Evolutionary conservation across 2,888 invertebrate species (phyloP), one percentile per base, ranked within the genome.

Genomic region (Endomychus coccineus): DNA sequence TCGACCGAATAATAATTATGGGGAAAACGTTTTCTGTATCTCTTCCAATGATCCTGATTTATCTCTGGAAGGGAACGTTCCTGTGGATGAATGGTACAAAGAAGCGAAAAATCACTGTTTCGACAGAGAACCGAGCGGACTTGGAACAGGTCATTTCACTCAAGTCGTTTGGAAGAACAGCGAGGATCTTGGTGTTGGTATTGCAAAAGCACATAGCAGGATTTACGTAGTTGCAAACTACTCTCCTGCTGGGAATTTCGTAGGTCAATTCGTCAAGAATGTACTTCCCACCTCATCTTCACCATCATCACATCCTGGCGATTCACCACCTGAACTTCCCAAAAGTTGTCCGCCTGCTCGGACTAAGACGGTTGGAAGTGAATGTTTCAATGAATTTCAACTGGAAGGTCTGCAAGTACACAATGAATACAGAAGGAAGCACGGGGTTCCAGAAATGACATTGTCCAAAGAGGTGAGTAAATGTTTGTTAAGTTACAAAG

Each of bases 191-290:
- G 83, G 83, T 1, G 75, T 83, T 2, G 83, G 80, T 2, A 73
- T 78, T 49, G 78, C 81, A 0, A 71, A 71, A 43, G 75, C 78
- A 37, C 80, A 81, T 40, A 88, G 84, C 16, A 80, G 77, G 57
- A 74, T 80, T 46, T 86, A 80, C 60, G 89, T 94, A 0, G 94
- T 95, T 1, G 88, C 85, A 19, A 86, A 90, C 63, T 95, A 95
- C 61, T 77, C 76, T 51, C 95, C 95, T 0, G 83, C 92, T 0
- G 95, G 94, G 2, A 95, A 95, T 63, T 79, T 83, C 46, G 70
- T 80, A 25, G 84, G 83, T 1, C 77, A 79, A 52, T 89, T 82
- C 55, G 69, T 74, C 10, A 74, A 73, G 15, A 86, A 87, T 61
- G 87, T 88, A 7, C 78, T 75, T 9, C 78, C 82, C 19, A 45